A percentile compares a stretch with the other conserved stretches of the same genome.
Evolutionary conservation across 2,888 invertebrate species (phyloP).

Genomic region (Didymodactylos carnosus): DNA sequence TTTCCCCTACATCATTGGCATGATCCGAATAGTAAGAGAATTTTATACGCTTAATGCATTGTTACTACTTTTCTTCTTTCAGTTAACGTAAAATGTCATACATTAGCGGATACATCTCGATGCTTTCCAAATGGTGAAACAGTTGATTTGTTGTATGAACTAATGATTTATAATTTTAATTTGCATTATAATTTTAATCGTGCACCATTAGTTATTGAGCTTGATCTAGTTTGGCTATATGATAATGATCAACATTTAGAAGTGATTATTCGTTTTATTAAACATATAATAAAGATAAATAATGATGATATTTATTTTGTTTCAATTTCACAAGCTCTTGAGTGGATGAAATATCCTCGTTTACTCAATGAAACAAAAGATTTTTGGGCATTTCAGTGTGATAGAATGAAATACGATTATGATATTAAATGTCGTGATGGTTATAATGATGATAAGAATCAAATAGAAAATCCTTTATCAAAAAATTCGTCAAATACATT

Average conservation of each 20-base stretch:
- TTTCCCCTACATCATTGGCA: not conserved
- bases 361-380: not conserved
- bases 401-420: constrained; percentile 7
- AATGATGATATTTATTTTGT: constrained; percentile 4
- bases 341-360: constrained; percentile 11
- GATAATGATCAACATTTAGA: not conserved
- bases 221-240: constrained; percentile 6
- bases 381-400: constrained; percentile 11
- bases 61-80: not conserved
- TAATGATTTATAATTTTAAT: not conserved
- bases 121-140: not conserved
- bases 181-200: not conserved
- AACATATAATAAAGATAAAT: not conserved
- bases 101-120: not conserved
- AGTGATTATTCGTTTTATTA: constrained; percentile 7
- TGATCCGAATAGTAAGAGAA: not conserved
- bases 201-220: constrained; percentile 5
- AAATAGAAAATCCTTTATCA: not conserved
- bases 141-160: not conserved
- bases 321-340: constrained; percentile 1
- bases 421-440: not conserved
- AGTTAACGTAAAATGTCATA: not conserved
- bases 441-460: not conserved
- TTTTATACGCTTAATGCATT: not conserved
- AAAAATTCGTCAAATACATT: not conserved